A percentile compares a stretch with the other conserved stretches of the same genome.
phyloP scores from a whole-genome alignment of 1,140 invertebrate species.

The Tetramorium simillimum region DNA sequence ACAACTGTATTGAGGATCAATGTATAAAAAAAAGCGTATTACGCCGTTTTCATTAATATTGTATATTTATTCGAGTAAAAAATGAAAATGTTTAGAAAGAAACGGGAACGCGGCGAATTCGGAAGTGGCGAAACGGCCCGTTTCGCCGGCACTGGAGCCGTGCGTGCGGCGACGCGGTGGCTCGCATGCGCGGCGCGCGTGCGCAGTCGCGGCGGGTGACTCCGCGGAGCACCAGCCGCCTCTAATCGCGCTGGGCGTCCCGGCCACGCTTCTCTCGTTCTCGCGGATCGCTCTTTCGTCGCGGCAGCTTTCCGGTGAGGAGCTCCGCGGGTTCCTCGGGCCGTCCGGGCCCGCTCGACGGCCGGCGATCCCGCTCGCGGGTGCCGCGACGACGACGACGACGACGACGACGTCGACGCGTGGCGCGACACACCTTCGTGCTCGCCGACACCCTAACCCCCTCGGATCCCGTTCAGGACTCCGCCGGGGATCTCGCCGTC shows the following conservation, averaged over 20 bases:
- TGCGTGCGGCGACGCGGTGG: not conserved
- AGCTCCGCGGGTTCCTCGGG: not conserved
- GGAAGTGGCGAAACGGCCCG: not conserved
- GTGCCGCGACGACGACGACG: not conserved
- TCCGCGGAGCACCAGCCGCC: constrained; percentile 45
- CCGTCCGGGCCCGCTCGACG: not conserved
- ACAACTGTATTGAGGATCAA: too few species aligned
- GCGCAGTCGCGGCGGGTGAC: not conserved
- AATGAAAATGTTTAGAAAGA: not conserved
- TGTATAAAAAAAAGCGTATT: too few species aligned
- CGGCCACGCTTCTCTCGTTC: constrained; percentile 61
- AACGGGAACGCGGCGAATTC: not conserved
- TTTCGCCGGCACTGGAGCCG: constrained; percentile 6
- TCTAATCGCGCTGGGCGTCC: constrained; percentile 67
- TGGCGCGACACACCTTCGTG: not conserved
- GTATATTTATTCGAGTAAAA: not conserved
- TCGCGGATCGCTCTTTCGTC: not conserved
- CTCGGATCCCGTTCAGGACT: not conserved
- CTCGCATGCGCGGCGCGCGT: constrained; percentile 27
- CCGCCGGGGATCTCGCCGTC: not conserved
- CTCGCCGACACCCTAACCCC: constrained; percentile 32
- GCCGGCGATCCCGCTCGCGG: not conserved
- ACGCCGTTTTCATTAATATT: too few species aligned
- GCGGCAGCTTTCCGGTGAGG: not conserved
- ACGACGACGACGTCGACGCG: not conserved